phyloP scores from a whole-genome alignment of 2,113 vertebrate genomes.

The Accipiter cooperii region DNA sequence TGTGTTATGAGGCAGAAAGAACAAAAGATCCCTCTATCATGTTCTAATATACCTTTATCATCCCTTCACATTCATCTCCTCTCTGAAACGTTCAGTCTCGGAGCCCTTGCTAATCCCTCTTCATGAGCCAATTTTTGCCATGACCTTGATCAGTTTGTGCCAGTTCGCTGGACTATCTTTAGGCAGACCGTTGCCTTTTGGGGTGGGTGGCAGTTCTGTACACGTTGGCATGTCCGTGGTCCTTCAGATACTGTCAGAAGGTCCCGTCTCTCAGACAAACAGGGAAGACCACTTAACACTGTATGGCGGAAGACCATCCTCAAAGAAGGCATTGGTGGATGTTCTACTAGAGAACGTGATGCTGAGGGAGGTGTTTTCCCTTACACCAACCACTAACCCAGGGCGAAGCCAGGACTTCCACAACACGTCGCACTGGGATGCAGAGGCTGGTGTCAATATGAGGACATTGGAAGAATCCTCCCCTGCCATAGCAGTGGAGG shows the following conservation, averaged over 20 bases:
- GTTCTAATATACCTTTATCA: slow-evolving; percentile 9
- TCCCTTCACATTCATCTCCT: background rate
- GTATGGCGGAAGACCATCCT: background rate
- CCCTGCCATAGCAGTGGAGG: background rate
- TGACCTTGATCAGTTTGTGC: background rate
- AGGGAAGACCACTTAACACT: accelerated
- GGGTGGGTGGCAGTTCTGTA: background rate
- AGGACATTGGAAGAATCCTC: background rate
- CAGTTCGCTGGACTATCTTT: background rate
- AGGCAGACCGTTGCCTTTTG: background rate
- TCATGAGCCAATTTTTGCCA: background rate
- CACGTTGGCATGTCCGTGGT: accelerated
- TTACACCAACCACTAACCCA: background rate
- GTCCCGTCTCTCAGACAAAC: background rate
- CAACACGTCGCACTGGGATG: background rate
- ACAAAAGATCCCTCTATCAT: background rate
- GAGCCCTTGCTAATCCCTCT: background rate
- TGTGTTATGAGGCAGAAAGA: slow-evolving; percentile 19
- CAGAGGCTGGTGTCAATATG: background rate
- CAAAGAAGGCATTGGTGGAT: background rate
- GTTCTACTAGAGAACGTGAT: background rate
- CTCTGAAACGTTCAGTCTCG: background rate
- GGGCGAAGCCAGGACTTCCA: background rate
- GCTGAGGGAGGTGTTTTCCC: background rate
- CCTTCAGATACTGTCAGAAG: background rate